Evolutionary conservation across 2,888 invertebrate genomes (phyloP), one percentile per base, ranked within the genome.

Genomic region (Oligia strigilis): DNA sequence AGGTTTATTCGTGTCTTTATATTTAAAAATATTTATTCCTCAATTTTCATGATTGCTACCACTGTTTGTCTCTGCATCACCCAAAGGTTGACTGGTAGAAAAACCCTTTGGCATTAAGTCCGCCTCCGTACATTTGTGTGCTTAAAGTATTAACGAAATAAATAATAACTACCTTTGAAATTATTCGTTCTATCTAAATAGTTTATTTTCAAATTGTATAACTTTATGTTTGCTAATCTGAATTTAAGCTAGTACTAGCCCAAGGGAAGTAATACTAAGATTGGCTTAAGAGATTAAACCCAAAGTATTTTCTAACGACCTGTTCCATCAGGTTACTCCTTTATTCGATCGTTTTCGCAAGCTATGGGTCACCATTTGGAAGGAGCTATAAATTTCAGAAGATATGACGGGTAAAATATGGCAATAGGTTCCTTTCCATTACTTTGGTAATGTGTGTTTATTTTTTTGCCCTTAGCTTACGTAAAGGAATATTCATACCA

Each of bases 301-400:
- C 8, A 81, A 83, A 85, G 81, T 81, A 81, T 81, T 83, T 85
- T 72, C 55, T 85, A 74, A 81, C 77, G 85, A 83, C 77, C n/a
- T 60, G 14, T 46, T 29, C 49, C 36, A 49, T 81, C 58, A 76
- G 58, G 80, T 65, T 60, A 55, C 36, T 65, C 40, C 43, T 72
- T 70, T 70, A 70, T 23, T 72, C 29, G 46, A 71, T 43, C 65
- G 14, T 67, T 29, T 75, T 84, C 14, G 14, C 29, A 29, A 55
- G 40, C 64, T 74, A 65, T 81, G 52, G 60, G 13, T 78, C 66
- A 73, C 72, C 43, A 23, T 75, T 73, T 43, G 36, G 49, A 23
- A 17, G 14, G 36, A 49, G 65, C 40, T 60, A 81, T 77, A 74
- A 36, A 84, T 74, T 75, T 23, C 43, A 36, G 13, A n/a, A 65